Evolutionary conservation across 1,140 invertebrate genomes (phyloP), one percentile per base, ranked within the genome.

Genomic region (Pogonomyrmex californicus): DNA sequence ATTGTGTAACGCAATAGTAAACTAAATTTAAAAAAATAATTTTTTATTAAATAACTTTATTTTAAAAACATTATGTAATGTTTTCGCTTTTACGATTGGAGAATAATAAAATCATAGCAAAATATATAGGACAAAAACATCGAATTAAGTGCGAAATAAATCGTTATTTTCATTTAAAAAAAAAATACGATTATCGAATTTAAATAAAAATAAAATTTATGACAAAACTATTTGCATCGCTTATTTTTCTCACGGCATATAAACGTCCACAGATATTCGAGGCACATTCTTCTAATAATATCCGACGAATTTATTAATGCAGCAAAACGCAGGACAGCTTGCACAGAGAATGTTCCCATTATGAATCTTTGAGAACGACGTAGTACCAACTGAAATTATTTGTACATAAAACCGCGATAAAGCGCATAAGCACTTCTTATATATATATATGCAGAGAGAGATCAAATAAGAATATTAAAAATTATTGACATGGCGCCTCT

Each of bases 271-370:
- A 75, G 58, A 73, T 75, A 83, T 73, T 60, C 54, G 41, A 75
- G 30, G 30, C n/a, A 47, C 17, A 73, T 83, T 83, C 68, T 73
- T 58, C 51, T 83, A 60, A 83, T 83, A 83, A 82, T 82, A 71
- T 7, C 33, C 54, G 14, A 47, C 41, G 33, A 83, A 73, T 62
- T 73, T 73, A 81, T 83, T 73, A 83, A 83, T 60, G 68, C 54
- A 54, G n/a, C 41, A 60, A 49, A 73, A 49, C 7, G 54, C 17
- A 51, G 30, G 58, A 38, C 14, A 71, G 30, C 12, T 73, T 60
- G 66, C 30, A 49, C 36, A 49, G 7, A 75, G 36, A 23, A 54
- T 68, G 65, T 12, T 1, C 12, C 1, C 30, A 12, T 83, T 83
- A 83, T 73, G 30, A 73, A 73, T 83, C 41, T 83, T 83, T 60